Evolutionary conservation across 2,888 invertebrate species (phyloP).

Genomic region (Zeuzera pyrina): DNA sequence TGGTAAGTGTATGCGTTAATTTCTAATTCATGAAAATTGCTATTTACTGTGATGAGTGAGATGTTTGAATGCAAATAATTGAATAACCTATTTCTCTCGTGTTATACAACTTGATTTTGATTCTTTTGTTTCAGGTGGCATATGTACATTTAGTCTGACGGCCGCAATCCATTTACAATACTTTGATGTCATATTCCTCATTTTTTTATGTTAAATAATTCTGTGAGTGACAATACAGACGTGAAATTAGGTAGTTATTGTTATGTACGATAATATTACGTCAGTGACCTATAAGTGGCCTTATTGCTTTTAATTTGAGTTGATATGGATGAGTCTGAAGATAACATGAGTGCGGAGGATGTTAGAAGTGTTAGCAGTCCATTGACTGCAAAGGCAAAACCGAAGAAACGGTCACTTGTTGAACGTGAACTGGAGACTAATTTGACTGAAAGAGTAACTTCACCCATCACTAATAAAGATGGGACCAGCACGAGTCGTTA

Average conservation of each 20-base stretch:
- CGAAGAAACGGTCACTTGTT: slow-evolving; percentile 55
- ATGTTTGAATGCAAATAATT: slow-evolving; percentile 33
- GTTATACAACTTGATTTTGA: slow-evolving; percentile 60
- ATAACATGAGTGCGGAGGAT: slow-evolving; percentile 42
- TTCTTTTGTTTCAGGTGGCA: slow-evolving; percentile 62
- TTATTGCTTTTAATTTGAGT: slow-evolving; percentile 13
- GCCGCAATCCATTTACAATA: slow-evolving; percentile 24
- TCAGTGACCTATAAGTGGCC: slow-evolving; percentile 23
- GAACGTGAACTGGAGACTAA: slow-evolving; percentile 60
- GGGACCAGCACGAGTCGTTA: slow-evolving; percentile 68
- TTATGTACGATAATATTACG: slow-evolving; percentile 28
- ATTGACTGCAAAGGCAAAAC: slow-evolving; percentile 31
- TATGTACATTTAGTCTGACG: slow-evolving; percentile 25
- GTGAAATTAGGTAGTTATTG: slow-evolving; percentile 15
- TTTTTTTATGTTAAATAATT: slow-evolving; percentile 22
- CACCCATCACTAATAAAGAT: slow-evolving; percentile 35
- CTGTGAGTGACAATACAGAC: slow-evolving; percentile 25
- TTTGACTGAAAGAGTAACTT: slow-evolving; percentile 50
- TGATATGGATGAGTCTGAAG: slow-evolving; percentile 55
- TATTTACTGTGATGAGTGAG: slow-evolving; percentile 13
- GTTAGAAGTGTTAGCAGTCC: slow-evolving; percentile 25
- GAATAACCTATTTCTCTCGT: slow-evolving; percentile 49
- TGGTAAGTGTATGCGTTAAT: slow-evolving; percentile 28
- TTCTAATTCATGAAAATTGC: slow-evolving; percentile 36
- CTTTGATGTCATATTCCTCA: slow-evolving; percentile 23